phyloP scores from a whole-genome alignment of 2,797 vertebrate genomes.

The Centropyge bicolor region DNA sequence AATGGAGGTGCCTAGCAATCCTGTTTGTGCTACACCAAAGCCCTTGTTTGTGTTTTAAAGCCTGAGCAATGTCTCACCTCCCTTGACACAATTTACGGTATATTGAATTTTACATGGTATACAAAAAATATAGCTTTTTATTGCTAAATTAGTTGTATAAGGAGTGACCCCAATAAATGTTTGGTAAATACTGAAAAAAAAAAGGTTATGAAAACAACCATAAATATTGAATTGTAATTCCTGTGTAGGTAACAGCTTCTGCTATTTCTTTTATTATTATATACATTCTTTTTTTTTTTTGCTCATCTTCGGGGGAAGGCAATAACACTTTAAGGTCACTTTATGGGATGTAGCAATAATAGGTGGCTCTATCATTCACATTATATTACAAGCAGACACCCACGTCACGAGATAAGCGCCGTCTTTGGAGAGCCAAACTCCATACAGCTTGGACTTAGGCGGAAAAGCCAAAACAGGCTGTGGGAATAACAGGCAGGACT shows the following conservation, averaged over 20 bases:
- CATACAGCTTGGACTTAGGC: constrained; percentile 55
- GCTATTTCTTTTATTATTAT: constrained; percentile 26
- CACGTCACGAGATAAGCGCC: constrained; percentile 15
- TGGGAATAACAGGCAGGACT: constrained; percentile 47
- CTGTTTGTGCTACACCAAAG: too few relatives aligned
- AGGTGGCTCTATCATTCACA: constrained; percentile 31
- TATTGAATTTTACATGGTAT: neutral
- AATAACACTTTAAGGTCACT: constrained; percentile 33
- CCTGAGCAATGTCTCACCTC: too few relatives aligned
- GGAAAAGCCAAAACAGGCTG: constrained; percentile 63
- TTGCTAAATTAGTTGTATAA: neutral
- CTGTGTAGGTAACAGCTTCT: neutral
- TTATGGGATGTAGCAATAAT: constrained; percentile 32
- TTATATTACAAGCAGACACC: constrained; percentile 45
- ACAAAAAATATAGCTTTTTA: neutral
- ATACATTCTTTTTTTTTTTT: neutral
- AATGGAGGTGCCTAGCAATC: too few relatives aligned
- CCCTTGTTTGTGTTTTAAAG: too few relatives aligned
- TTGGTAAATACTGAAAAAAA: constrained; percentile 15
- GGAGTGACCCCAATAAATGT: constrained; percentile 14
- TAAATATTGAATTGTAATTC: constrained; percentile 41
- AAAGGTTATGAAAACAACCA: neutral
- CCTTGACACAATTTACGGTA: neutral
- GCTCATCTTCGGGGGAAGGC: constrained; percentile 2
- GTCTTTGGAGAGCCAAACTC: constrained; percentile 38